Evolutionary conservation across 2,888 invertebrate species (phyloP), one percentile per base, ranked within the genome.

Genomic region (Heteromyza rotundicornis): DNA sequence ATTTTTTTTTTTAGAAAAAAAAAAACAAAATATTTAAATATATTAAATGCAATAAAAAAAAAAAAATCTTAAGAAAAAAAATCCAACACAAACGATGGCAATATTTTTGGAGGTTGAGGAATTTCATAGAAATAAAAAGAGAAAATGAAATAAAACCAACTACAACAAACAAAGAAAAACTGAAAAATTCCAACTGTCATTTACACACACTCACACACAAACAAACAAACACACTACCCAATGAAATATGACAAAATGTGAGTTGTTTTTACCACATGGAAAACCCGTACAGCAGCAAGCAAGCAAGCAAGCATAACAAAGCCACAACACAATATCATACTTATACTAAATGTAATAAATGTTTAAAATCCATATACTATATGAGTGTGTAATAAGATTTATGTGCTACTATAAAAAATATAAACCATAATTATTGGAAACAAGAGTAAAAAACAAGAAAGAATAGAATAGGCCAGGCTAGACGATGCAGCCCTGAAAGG

Each of bases 91-190:
- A 72, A 71, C 69, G 68, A 73, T 69, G 75, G 76, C 73, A 77
- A 76, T 76, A 77, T 74, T 74, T 76, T 73, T 71, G 68, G 68
- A 76, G 74, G 73, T 75, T 75, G 72, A 76, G 63, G 60, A 68
- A 71, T 70, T 68, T 66, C 66, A 67, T 65, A 64, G 63, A 57
- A 67, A 63, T 23, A 57, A 44, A 59, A 66, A 56, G 44, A 56
- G 23, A 62, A 57, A 58, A 54, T 50, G n/a, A n/a, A n/a, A n/a
- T n/a, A n/a, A n/a, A n/a, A n/a, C n/a, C n/a, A n/a, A n/a, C n/a
- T 63, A 57, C 47, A 57, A 47, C 7, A 20, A 47, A 20, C 47
- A 20, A 19, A n/a, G 5, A 12, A 8, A 32, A 32, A 32, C 8
- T n/a, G 16, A 47, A 36, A 19, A 54, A 63, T n/a, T n/a, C n/a